Conservation (phyloP, 1,140 invertebrate genomes). For the Diabrotica undecimpunctata region DNA sequence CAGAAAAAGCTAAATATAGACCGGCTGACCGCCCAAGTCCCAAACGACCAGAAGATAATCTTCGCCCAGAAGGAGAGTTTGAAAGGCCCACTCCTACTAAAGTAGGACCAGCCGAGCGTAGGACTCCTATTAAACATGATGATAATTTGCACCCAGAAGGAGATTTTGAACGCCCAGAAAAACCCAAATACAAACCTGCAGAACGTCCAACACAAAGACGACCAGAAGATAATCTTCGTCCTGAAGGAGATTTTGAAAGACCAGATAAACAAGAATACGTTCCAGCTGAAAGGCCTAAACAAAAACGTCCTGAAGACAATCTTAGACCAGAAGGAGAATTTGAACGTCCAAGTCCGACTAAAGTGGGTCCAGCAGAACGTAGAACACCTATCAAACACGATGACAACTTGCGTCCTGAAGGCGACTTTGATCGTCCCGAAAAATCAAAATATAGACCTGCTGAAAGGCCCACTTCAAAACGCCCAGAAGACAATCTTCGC, state of each 20-base stretch:
- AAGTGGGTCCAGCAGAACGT: constrained; percentile 53
- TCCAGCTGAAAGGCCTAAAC: constrained; percentile 52
- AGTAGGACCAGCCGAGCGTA: constrained; percentile 57
- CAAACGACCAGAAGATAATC: constrained; percentile 60
- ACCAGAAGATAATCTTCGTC: constrained; percentile 56
- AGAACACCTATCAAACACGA: constrained; percentile 54
- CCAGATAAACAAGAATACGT: constrained; percentile 33
- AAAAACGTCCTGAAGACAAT: constrained; percentile 49
- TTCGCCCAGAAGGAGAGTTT: constrained; percentile 53
- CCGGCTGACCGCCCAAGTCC: constrained; percentile 51
- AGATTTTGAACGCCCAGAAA: constrained; percentile 55
- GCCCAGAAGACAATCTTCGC: constrained; percentile 54
- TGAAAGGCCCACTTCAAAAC: constrained; percentile 46
- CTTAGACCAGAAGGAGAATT: constrained; percentile 57
- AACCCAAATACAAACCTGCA: constrained; percentile 46
- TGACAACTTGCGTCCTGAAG: constrained; percentile 56
- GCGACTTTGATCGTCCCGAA: constrained; percentile 47
- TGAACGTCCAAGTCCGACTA: constrained; percentile 49
- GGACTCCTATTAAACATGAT: constrained; percentile 57
- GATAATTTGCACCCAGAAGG: constrained; percentile 58
- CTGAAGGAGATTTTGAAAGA: constrained; percentile 60
- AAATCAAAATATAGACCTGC: constrained; percentile 46
- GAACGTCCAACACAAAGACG: constrained; percentile 46
- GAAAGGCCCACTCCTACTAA: constrained; percentile 48
- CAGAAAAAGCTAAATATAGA: constrained; percentile 43